phyloP scores from a whole-genome alignment of 2,888 invertebrate genomes.

The Netelia melanura region DNA sequence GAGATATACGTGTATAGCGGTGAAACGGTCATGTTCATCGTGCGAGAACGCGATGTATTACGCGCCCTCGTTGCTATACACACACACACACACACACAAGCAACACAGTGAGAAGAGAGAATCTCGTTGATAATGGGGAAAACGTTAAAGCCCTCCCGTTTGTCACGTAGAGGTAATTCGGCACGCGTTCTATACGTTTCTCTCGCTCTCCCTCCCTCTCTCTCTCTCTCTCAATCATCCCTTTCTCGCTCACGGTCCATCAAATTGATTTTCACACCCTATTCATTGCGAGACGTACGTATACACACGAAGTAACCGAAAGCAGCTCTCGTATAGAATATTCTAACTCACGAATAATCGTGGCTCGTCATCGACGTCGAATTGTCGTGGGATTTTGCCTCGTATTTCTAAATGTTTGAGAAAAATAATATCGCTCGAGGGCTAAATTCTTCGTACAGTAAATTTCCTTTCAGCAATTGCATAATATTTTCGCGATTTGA shows the following conservation, averaged over 20 bases:
- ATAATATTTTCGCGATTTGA: no score
- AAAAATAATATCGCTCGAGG: neutral
- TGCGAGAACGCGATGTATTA: slow-evolving; percentile 11
- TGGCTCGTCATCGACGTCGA: slow-evolving; percentile 27
- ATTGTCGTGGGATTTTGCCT: slow-evolving; percentile 37
- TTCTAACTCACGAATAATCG: slow-evolving; percentile 45
- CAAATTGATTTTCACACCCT: slow-evolving; percentile 83
- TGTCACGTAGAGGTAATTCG: slow-evolving; percentile 85
- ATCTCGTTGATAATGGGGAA: slow-evolving; percentile 83
- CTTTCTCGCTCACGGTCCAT: slow-evolving; percentile 74
- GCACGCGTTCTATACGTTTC: slow-evolving; percentile 82
- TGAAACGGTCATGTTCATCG: slow-evolving; percentile 36
- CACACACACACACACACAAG: neutral
- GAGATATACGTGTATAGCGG: slow-evolving; percentile 1
- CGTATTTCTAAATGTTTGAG: neutral
- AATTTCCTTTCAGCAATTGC: neutral
- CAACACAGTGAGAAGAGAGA: slow-evolving; percentile 24
- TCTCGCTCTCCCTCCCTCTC: neutral
- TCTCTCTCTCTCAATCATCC: slow-evolving; percentile 74
- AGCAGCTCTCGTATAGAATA: slow-evolving; percentile 49
- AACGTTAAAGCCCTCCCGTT: slow-evolving; percentile 83
- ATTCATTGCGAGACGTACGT: slow-evolving; percentile 62
- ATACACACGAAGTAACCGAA: slow-evolving; percentile 12
- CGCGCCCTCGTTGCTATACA: slow-evolving; percentile 28
- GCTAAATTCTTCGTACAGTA: neutral